Base-by-base conservation (phyloP, 2,113 vertebrate genomes). In the Notarius lentiginosus region DNA sequence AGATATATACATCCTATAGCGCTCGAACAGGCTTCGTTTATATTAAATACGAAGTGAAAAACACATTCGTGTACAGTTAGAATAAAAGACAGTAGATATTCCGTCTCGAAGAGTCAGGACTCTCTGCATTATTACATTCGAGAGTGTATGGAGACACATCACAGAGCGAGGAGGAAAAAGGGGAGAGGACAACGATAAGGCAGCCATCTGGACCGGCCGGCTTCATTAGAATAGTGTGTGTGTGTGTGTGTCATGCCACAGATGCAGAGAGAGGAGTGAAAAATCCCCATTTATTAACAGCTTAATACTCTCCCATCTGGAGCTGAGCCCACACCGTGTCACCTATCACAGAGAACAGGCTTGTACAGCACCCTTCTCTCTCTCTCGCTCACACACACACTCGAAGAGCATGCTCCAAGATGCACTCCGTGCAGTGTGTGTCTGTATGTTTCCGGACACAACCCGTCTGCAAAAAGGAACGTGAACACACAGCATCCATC, bases 271-370 rank as follows among this genome's bases (percentile, higher is more conserved):
- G 94, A 94, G 92, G 90, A 92, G 92, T 93, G 92, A 94, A 95
- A 94, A 94, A 94, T 94, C 94, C 93, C 93, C 95, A 95, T 96
- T 96, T 97, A 96, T 96, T 96, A 97, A 96, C 95, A 96, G 96
- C 92, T 94, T 96, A 96, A 96, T 95, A 94, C 95, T 96, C 93
- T 95, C 96, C 96, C 95, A 96, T 96, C 95, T 96, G 96, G 95
- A 95, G 95, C 92, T 94, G 93, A 94, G 91, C 94, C 95, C 94
- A 95, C 93, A 94, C 93, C 95, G 93, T 95, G 86, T 95, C 89
- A 95, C 93, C 95, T 94, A 95, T 95, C 93, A 76, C 87, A 94
- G 94, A 94, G 93, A 83, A 84, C 83, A 79, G 79, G 91, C 91
- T 88, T 92, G 72, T 79, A 77, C 84, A 86, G 70, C 83, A 9